These are phyloP conservation scores for Drosophila niveifrons DNA, from an alignment of 2,888 invertebrate genomes.

Conservation along the genomic window DNA sequence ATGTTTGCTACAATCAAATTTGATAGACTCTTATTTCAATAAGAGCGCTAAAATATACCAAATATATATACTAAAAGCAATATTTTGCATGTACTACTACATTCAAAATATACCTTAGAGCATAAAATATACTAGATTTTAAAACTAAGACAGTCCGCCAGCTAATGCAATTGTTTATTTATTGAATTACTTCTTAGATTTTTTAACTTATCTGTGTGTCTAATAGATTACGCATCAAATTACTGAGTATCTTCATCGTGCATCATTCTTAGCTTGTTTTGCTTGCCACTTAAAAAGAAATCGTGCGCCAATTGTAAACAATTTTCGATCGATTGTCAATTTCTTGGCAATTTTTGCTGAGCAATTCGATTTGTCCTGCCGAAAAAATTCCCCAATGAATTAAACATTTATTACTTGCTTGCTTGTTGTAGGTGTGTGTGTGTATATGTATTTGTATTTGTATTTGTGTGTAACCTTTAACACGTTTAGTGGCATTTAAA, in stretches of 20 bases:
- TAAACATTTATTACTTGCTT: constrained; percentile 10
- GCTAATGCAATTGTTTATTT: too few species aligned
- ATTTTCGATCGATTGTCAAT: constrained; percentile 9
- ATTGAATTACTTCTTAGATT: too few species aligned
- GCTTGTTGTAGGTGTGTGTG: not conserved
- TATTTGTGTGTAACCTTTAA: not conserved
- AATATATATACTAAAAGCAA: too few species aligned
- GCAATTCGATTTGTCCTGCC: not conserved
- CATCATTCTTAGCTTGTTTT: not conserved
- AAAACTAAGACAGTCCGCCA: too few species aligned
- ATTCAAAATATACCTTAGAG: too few species aligned
- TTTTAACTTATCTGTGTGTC: too few species aligned
- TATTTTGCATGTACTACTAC: too few species aligned
- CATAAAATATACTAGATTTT: too few species aligned
- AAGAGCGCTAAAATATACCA: too few species aligned
- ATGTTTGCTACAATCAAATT: too few species aligned
- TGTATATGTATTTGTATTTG: not conserved
- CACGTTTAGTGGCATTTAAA: constrained; percentile 7
- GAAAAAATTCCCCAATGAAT: constrained; percentile 5
- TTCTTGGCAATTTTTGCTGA: not conserved
- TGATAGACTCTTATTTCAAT: too few species aligned
- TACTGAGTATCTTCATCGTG: not conserved
- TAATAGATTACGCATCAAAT: too few species aligned
- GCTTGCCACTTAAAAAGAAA: constrained; percentile 3
- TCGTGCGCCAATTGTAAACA: constrained; percentile 11